Evolutionary conservation across 2,797 vertebrate genomes (phyloP), one percentile per base, ranked within the genome.

Genomic region (Pogonophryne albipinna): DNA sequence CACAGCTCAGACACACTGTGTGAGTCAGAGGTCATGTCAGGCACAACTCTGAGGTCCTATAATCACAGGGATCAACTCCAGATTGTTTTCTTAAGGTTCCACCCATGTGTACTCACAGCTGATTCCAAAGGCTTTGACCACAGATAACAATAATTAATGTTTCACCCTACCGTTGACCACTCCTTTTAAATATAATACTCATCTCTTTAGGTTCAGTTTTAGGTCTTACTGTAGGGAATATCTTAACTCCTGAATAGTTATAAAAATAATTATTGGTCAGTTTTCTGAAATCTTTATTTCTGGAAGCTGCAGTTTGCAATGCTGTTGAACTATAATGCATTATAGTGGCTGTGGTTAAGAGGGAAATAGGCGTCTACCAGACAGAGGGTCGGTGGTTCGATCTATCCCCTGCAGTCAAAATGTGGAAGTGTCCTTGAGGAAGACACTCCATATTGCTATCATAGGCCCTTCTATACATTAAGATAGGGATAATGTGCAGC

Each of bases 1-100:
- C 31, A 34, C 50, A 55, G 42, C 41, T 64, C 3, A 1, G 38
- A 66, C 62, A 61, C 45, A 73, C 50, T 38, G 59, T 20, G 42
- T 56, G 66, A 85, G 75, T 73, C 64, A 79, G 70, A 83, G 53
- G 63, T 81, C 67, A 60, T 9, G 59, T n/a, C 74, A 74, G 71
- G 61, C 61, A 45, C n/a, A 55, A 20, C 23, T 66, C 16, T 68
- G 14, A 64, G 23, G 45, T 41, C 46, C 58, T 46, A 61, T 78
- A 78, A 83, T 73, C 52, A 76, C 65, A 63, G 62, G 75, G 45
- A 78, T 83, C 52, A 20, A 4, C 52, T 46, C 64, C 9, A 44
- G 57, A 49, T 1, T 47, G 34, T 34, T 45, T 59, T 66, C 16
- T 63, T 27, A 57, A 52, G 23, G 50, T 62, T 66, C 42, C 74